Conservation (phyloP, 2,888 invertebrate species). For the Euzophera pinguis region DNA sequence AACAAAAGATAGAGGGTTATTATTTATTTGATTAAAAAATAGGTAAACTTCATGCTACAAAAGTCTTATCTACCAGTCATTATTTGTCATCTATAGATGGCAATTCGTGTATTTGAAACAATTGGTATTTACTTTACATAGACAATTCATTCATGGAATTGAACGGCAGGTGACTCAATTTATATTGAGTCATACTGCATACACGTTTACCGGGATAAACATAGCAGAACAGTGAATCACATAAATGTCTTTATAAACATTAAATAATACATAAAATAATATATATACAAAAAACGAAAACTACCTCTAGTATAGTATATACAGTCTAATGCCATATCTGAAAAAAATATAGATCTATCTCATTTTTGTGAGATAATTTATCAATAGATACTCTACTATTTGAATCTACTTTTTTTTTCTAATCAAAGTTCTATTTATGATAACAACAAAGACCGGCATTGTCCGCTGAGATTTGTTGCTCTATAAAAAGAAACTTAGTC, state of each 20-base stretch:
- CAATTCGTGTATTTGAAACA: neutral
- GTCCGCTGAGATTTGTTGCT: conserved; percentile 3
- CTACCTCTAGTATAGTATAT: too few species aligned
- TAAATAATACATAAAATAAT: too few species aligned
- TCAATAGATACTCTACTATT: too few species aligned
- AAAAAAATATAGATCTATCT: too few species aligned
- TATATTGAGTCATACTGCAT: conserved; percentile 43
- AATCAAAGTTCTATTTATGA: conserved; percentile 6
- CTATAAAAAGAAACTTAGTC: neutral
- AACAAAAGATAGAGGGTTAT: too few species aligned
- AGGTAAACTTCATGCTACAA: too few species aligned
- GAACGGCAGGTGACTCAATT: conserved; percentile 45
- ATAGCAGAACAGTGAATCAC: conserved; percentile 8
- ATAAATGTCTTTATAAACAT: neutral
- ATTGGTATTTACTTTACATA: neutral
- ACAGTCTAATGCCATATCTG: too few species aligned
- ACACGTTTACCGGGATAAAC: neutral
- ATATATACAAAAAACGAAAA: too few species aligned
- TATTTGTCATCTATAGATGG: neutral
- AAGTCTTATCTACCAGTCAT: too few species aligned
- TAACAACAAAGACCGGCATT: conserved; percentile 4
- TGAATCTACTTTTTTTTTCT: neutral
- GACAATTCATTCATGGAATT: conserved; percentile 47
- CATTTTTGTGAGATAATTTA: too few species aligned
- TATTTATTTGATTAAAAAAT: too few species aligned